Base-by-base conservation (phyloP, 2,888 invertebrate genomes). In the Pharmacophagus antenor region DNA sequence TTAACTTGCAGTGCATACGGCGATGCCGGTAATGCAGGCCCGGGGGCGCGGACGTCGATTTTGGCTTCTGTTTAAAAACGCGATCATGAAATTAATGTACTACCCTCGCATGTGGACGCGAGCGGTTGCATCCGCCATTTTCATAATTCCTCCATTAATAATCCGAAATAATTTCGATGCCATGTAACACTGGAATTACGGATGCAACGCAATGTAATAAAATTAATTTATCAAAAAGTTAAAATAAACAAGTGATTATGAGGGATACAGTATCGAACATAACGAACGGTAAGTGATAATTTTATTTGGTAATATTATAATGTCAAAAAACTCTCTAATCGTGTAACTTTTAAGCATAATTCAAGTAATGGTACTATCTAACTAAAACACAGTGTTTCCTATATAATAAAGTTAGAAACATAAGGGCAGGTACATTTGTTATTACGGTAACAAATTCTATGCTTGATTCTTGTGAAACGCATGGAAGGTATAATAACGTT, bases 31-130 rank as follows among this genome's bases (percentile, higher is more conserved):
- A 76, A 76, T 76, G 72, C 69, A 62, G 63, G 84, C 88, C 87
- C 59, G 72, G 58, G n/a, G 87, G 88, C 79, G 73, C 83, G 80
- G 83, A 82, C 82, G 82, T 82, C 76, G 78, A 79, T 85, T 86
- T 84, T 74, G 82, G 88, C 89, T 88, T 85, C 89, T 88, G 89
- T 88, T 82, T 85, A 82, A 80, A 71, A 83, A 84, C 80, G 79
- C 77, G 73, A 79, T 82, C 76, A 77, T 76, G 68, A 82, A 80
- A 82, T 83, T 80, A 80, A 79, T 76, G 73, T 74, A 79, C 79
- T 80, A 77, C 77, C 71, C 70, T 74, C 72, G 65, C 68, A 63
- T 67, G 62, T 69, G 70, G 63, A 67, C 46, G 44, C 58, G 48
- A 56, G 56, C 61, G 56, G 61, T 55, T 70, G 58, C 50, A 56